Conservation (phyloP, 2,888 invertebrate genomes). For the Ichneumoninae sp. region DNA sequence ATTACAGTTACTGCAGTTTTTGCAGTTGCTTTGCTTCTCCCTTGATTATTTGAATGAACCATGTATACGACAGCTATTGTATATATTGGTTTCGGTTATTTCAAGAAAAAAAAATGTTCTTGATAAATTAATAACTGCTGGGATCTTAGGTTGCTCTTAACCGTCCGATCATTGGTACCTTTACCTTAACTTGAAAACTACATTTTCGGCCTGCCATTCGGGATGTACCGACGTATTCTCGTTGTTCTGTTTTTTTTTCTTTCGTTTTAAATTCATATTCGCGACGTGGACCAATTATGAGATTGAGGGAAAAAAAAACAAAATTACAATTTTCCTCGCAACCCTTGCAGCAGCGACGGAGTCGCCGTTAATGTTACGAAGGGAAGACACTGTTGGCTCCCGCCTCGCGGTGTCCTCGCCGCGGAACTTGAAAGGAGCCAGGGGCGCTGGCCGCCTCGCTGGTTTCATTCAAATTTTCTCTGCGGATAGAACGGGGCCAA, state of each 20-base stretch:
- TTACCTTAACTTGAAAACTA: slow-evolving; percentile 26
- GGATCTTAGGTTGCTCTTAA: too few relatives aligned
- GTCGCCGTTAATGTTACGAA: slow-evolving; percentile 39
- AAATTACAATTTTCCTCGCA: slow-evolving; percentile 41
- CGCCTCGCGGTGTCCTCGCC: background rate
- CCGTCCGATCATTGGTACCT: too few relatives aligned
- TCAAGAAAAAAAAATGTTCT: too few relatives aligned
- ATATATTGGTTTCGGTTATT: too few relatives aligned
- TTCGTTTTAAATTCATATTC: slow-evolving; percentile 35
- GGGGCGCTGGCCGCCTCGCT: slow-evolving; percentile 48
- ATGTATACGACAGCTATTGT: too few relatives aligned
- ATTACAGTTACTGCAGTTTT: background rate
- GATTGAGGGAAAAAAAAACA: slow-evolving; percentile 33
- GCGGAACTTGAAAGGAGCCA: slow-evolving; percentile 61
- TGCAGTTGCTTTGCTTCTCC: too few relatives aligned
- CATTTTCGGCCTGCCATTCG: background rate
- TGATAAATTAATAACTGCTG: too few relatives aligned
- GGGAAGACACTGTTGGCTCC: slow-evolving; percentile 49
- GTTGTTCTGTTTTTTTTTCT: background rate
- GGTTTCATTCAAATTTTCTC: slow-evolving; percentile 67
- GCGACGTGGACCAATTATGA: slow-evolving; percentile 51
- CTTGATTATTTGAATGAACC: too few relatives aligned
- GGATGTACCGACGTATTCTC: background rate
- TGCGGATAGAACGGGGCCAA: slow-evolving; percentile 34
- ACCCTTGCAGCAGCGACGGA: slow-evolving; percentile 5